Base-by-base conservation (phyloP, 2,888 invertebrate species). In the Plagodis pulveraria region DNA sequence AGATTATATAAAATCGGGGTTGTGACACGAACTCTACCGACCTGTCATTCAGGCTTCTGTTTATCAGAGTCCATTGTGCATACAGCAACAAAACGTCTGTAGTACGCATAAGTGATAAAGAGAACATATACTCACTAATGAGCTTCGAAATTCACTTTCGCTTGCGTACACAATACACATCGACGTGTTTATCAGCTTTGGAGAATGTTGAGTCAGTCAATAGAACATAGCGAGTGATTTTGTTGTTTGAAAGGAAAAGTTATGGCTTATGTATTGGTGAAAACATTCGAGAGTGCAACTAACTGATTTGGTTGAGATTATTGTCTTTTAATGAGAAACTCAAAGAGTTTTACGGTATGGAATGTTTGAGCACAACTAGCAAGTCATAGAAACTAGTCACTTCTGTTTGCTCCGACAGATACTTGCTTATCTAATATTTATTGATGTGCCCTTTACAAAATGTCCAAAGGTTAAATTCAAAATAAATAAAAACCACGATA, bases 121-220 rank as follows among this genome's bases (percentile, higher is more conserved):
- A 51, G 58, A 51, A 50, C 53, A 61, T 52, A 56, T 61, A 41
- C 42, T 11, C 44, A 46, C 60, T 64, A 64, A 64, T 64, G 61
- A 56, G 56, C 58, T 53, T 63, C 41, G 54, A 53, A 61, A 55
- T 55, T 63, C 59, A 61, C 64, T 64, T 64, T 64, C 64, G 64
- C 61, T 61, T 49, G 42, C 53, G 56, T 54, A 56, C 63, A 61
- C 60, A 61, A 61, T 61, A 46, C 51, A 5, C 48, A 58, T 48
- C 40, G 49, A 58, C 41, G 49, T 56, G 60, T 61, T 61, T 61
- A 61, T 61, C 60, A 50, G 55, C 55, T 45, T 44, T 50, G 34
- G 47, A 56, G 60, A 60, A 56, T 56, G 60, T 60, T 56, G 56
- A 61, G 48, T 56, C 52, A 56, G 56, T 56, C 56, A 61, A 61